Conservation (phyloP, 2,113 vertebrate species). For the Empidonax traillii region DNA sequence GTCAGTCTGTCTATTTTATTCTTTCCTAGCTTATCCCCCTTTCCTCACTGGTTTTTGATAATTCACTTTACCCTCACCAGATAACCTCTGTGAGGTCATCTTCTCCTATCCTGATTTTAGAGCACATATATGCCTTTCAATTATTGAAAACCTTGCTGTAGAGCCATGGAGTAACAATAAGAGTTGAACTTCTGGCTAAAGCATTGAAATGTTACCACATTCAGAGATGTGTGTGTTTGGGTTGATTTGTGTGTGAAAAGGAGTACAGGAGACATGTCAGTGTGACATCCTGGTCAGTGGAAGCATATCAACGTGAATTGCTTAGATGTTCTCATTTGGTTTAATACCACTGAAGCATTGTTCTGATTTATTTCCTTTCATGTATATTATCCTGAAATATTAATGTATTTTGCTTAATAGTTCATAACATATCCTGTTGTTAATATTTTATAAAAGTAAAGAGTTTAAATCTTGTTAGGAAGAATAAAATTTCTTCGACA, state of each 20-base stretch:
- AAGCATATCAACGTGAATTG: neutral
- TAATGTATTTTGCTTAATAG: slow-evolving; percentile 9
- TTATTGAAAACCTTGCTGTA: neutral
- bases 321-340: neutral
- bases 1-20: neutral
- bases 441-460: slow-evolving; percentile 19
- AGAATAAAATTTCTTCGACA: slow-evolving; percentile 13
- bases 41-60: neutral
- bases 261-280: neutral
- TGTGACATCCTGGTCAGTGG: neutral
- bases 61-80: neutral
- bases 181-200: neutral
- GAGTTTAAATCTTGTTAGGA: slow-evolving; percentile 14
- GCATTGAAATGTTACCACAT: neutral
- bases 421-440: neutral
- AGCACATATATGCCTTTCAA: neutral
- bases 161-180: neutral
- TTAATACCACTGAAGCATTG: neutral
- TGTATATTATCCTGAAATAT: neutral
- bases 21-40: neutral
- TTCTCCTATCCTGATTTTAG: neutral
- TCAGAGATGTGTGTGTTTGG: neutral
- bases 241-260: neutral
- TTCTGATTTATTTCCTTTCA: slow-evolving; percentile 18
- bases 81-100: neutral